Percentiles rank a stretch among this genome's conserved stretches.
Conservation (phyloP, 2,888 invertebrate species). For the Lasius fuliginosus region DNA sequence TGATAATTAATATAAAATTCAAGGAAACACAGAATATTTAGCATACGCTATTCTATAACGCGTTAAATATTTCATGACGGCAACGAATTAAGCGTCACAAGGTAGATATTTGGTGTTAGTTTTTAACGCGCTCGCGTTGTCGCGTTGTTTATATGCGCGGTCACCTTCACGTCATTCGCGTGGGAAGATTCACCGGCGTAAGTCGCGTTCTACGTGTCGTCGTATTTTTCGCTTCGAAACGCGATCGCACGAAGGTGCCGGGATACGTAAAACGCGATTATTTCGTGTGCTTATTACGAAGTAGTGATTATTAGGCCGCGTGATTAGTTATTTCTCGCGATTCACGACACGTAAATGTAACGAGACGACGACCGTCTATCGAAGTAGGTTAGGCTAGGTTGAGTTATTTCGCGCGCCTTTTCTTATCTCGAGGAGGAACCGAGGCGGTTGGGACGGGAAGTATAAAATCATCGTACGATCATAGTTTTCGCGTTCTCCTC, state of each 20-base stretch:
- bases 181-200: neutral
- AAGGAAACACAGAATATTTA: neutral
- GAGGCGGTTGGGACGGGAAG: neutral
- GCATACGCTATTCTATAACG: neutral
- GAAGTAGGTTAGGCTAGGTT: no score
- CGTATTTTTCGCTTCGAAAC: neutral
- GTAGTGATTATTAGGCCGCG: neutral
- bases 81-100: neutral
- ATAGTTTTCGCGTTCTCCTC: neutral
- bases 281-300: neutral
- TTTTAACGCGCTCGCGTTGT: neutral
- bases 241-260: neutral
- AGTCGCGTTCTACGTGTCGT: neutral
- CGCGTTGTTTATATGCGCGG: neutral
- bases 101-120: neutral
- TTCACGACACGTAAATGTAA: no score
- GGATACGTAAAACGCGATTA: neutral
- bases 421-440: neutral
- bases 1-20: neutral
- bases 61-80: neutral
- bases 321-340: neutral
- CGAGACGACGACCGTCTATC: no score
- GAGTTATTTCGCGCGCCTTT: neutral
- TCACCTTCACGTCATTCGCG: neutral
- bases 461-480: neutral